These are phyloP conservation scores for Manacus vitellinus DNA, from an alignment of 2,113 vertebrate species.

Conservation along the genomic window DNA sequence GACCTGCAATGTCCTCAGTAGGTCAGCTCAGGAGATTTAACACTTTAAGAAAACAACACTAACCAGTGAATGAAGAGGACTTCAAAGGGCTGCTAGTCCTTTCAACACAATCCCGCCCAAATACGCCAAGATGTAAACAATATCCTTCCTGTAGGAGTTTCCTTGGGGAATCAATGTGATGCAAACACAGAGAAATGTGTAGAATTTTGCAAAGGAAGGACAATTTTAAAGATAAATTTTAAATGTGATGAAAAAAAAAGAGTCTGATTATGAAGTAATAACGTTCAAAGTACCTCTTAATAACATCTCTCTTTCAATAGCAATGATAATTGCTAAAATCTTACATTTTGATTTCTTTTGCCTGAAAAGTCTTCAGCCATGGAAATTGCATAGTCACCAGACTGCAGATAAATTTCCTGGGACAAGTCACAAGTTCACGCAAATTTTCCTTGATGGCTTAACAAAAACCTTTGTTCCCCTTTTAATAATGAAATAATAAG, in stretches of 20 bases:
- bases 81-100: not conserved
- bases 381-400: conserved; percentile 81
- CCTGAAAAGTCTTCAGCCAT: conserved; percentile 53
- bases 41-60: not conserved
- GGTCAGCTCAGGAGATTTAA: not conserved
- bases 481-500: conserved; percentile 9
- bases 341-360: not conserved
- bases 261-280: not conserved
- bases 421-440: conserved; percentile 30
- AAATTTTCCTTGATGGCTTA: conserved; percentile 38
- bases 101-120: not conserved
- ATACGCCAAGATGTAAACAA: not conserved
- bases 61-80: conserved; percentile 1
- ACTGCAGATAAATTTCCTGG: conserved; percentile 42
- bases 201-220: not conserved
- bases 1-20: not conserved
- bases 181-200: not conserved
- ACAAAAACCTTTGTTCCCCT: conserved; percentile 4
- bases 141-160: not conserved
- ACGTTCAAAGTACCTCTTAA: conserved; percentile 68
- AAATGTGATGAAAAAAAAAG: not conserved
- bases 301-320: conserved; percentile 8
- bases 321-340: not conserved
- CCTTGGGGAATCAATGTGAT: not conserved
- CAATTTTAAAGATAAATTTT: not conserved